These are phyloP conservation scores for Teleogryllus oceanicus DNA, from an alignment of 2,888 invertebrate genomes.

Conservation along the genomic window DNA sequence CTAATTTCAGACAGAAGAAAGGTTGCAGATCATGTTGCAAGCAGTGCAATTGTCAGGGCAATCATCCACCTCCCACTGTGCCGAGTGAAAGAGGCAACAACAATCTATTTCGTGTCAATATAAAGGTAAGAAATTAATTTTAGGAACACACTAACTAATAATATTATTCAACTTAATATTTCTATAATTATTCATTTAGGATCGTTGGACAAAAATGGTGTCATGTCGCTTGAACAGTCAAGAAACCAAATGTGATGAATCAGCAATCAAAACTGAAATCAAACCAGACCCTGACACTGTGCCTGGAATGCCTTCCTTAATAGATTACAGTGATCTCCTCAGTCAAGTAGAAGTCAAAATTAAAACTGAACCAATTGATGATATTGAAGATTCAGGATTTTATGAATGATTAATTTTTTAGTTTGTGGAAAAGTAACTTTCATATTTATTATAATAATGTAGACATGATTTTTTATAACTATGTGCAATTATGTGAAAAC, in stretches of 20 bases:
- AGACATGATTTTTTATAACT: no score
- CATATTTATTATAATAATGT: no score
- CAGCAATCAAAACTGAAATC: slow-evolving; percentile 34
- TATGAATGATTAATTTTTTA: not conserved
- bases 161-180: not conserved
- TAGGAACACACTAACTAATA: not conserved
- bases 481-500: no score
- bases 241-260: slow-evolving; percentile 22
- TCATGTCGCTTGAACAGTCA: slow-evolving; percentile 30
- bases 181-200: slow-evolving; percentile 34
- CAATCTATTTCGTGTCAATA: slow-evolving; percentile 39
- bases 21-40: slow-evolving; percentile 40
- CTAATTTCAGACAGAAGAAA: slow-evolving; percentile 36
- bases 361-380: slow-evolving; percentile 42
- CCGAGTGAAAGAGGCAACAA: slow-evolving; percentile 37
- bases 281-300: slow-evolving; percentile 34
- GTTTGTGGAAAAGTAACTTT: no score
- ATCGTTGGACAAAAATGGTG: slow-evolving; percentile 40
- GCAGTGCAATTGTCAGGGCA: slow-evolving; percentile 39
- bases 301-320: slow-evolving; percentile 23
- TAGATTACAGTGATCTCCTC: slow-evolving; percentile 40
- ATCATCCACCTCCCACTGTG: slow-evolving; percentile 32
- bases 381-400: slow-evolving; percentile 26
- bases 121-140: slow-evolving; percentile 37
- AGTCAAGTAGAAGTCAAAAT: slow-evolving; percentile 44